Conservation (phyloP, 2,888 invertebrate species). For the Caenorhabditis sp. region DNA sequence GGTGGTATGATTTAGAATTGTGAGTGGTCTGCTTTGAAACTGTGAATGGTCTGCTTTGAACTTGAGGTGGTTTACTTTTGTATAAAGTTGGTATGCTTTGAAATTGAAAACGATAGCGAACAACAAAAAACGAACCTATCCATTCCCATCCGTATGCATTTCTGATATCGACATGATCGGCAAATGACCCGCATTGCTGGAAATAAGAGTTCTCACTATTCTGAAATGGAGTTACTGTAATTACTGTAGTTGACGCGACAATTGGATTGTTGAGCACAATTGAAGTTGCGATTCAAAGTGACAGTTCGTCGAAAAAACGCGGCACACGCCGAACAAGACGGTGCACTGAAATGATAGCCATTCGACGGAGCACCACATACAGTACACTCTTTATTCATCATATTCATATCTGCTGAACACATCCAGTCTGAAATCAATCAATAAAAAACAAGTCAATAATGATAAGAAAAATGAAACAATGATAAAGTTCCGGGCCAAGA, state of each 20-base stretch:
- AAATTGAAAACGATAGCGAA: too few relatives aligned
- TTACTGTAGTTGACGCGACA: slow-evolving; percentile 53
- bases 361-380: slow-evolving; percentile 56
- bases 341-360: slow-evolving; percentile 58
- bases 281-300: slow-evolving; percentile 49
- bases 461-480: background rate
- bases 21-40: background rate
- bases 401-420: background rate
- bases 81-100: too few relatives aligned
- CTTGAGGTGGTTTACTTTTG: too few relatives aligned
- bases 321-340: slow-evolving; percentile 56
- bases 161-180: slow-evolving; percentile 52
- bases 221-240: background rate
- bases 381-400: slow-evolving; percentile 34
- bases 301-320: slow-evolving; percentile 57
- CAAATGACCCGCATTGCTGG: slow-evolving; percentile 59
- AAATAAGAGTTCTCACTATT: slow-evolving; percentile 2
- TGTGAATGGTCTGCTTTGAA: background rate
- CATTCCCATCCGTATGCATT: slow-evolving; percentile 54
- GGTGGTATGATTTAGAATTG: background rate
- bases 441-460: background rate
- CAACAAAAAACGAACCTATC: slow-evolving; percentile 11
- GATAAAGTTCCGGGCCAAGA: background rate
- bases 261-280: slow-evolving; percentile 38
- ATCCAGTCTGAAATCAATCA: slow-evolving; percentile 4